Evolutionary conservation across 2,797 vertebrate genomes (phyloP).

Genomic region (Macroramphosus scolopax): DNA sequence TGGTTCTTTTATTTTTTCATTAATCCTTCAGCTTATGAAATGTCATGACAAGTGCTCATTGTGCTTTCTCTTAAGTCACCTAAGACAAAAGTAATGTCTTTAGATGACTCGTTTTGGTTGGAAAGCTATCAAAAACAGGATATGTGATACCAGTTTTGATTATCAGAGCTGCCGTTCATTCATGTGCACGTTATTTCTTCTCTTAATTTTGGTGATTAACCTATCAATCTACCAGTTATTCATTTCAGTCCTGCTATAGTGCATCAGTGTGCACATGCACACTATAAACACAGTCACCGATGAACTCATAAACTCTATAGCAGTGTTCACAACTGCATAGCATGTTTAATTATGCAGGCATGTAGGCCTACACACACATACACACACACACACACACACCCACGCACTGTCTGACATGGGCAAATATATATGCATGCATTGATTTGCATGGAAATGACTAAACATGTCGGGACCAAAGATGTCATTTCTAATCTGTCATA

Average conservation of each 20-base stretch:
- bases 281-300: slow-evolving; percentile 10
- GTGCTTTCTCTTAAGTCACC: too few species aligned
- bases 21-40: background rate
- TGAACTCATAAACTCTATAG: slow-evolving; percentile 27
- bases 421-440: slow-evolving; percentile 66
- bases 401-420: slow-evolving; percentile 30
- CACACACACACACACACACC: slow-evolving; percentile 7
- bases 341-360: slow-evolving; percentile 62
- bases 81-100: too few species aligned
- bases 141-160: background rate
- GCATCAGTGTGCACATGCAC: slow-evolving; percentile 1
- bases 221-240: slow-evolving; percentile 5
- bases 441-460: slow-evolving; percentile 78
- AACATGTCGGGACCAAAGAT: slow-evolving; percentile 72
- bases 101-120: too few species aligned
- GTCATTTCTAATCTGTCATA: slow-evolving; percentile 82
- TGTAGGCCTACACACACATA: slow-evolving; percentile 15
- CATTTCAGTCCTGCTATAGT: slow-evolving; percentile 1
- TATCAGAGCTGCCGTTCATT: background rate
- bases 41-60: too few species aligned
- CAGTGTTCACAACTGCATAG: slow-evolving; percentile 29
- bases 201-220: slow-evolving; percentile 16
- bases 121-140: too few species aligned
- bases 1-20: slow-evolving; percentile 20
- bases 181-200: slow-evolving; percentile 22